Evolutionary conservation across 2,113 vertebrate species (phyloP), one percentile per base, ranked within the genome.

Genomic region (Channa maculata): DNA sequence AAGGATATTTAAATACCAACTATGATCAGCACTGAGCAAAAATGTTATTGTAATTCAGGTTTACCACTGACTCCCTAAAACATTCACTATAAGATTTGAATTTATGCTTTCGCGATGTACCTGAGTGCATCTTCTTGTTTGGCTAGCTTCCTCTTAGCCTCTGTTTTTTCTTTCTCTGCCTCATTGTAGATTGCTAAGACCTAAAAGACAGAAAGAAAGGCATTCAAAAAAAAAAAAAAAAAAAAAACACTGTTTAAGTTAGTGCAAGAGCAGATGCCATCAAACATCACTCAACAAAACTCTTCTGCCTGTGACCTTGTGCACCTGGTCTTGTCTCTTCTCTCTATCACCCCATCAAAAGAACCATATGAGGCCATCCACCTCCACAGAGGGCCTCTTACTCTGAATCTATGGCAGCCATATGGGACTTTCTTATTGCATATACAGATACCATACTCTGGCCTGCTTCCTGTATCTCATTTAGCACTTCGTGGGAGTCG

Each of bases 111-210:
- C 14, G 14, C 11, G 54, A 43, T 51, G 55, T 90, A 95, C 94
- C 93, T 94, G 82, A 95, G 83, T 39, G 83, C 59, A 41, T 94
- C 94, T 66, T 94, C 92, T 8, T 94, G 88, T 70, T 83, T 92
- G 61, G 69, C 69, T 3, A 86, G 90, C 82, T 88, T 94, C 86
- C 83, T 93, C 64, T 77, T 92, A 54, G 90, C 77, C 34, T 94
- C 90, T 3, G 62, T 59, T 51, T 62, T 90, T 39, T 94, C 93
- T 74, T 82, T 92, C 67, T 95, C 93, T 44, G 88, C 88, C 66
- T 94, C 91, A 3, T 36, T 87, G 51, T 93, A 92, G 68, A 92
- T 60, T 15, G 75, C 69, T 59, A 84, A 86, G 69, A 94, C 84
- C 94, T 95, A 82, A n/a, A 59, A 38, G 45, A 13, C 34, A 44